Conservation (phyloP, 2,113 vertebrate genomes). For the Orthonyx spaldingii region DNA sequence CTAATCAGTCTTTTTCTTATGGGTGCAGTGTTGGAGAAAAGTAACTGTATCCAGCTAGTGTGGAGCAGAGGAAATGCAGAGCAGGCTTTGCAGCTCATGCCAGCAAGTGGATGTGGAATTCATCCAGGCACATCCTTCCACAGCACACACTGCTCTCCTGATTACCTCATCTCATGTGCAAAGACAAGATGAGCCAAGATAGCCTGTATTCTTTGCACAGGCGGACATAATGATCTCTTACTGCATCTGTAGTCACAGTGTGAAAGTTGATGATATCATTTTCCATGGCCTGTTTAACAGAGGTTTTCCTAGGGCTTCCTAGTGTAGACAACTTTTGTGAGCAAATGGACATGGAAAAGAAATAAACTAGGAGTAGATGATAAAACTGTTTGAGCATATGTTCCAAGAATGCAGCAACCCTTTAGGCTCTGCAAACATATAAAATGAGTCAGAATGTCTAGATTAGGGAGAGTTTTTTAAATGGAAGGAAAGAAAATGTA, state of each 20-base stretch:
- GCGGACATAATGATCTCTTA: neutral
- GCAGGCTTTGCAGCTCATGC: neutral
- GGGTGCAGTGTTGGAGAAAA: neutral
- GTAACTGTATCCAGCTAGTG: neutral
- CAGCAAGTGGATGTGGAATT: neutral
- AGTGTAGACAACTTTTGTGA: neutral
- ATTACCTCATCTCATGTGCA: neutral
- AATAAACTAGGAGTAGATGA: neutral
- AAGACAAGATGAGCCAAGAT: neutral
- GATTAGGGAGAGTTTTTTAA: neutral
- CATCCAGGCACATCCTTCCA: neutral
- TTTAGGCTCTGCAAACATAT: neutral
- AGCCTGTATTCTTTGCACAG: neutral
- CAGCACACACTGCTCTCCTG: neutral
- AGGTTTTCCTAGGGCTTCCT: neutral
- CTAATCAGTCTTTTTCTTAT: neutral
- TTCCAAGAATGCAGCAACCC: neutral
- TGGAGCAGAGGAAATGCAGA: fast-evolving
- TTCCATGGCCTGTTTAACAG: neutral
- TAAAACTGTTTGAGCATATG: neutral
- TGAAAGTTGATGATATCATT: neutral
- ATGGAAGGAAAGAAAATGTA: neutral
- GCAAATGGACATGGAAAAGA: neutral
- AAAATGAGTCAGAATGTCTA: neutral
- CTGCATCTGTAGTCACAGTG: neutral